Base-by-base conservation (phyloP, 2,888 invertebrate genomes). In the Limenitis camilla region DNA sequence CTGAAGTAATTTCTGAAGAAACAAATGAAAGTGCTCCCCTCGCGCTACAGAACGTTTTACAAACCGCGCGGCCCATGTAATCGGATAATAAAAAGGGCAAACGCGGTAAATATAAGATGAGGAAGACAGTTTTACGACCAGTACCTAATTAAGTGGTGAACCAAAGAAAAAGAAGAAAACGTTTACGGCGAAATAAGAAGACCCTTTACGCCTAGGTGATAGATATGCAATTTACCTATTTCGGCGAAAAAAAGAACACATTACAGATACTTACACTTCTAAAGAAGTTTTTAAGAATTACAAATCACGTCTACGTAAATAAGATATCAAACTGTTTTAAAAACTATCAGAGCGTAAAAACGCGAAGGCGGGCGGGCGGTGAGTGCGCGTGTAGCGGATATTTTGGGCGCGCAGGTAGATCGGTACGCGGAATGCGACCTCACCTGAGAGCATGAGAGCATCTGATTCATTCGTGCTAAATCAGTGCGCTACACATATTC, bases 61-160 rank as follows among this genome's bases (percentile, higher is more conserved):
- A 81, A 83, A 85, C 81, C 76, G 81, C 78, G 81, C 81, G 71
- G 84, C 85, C 84, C 82, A 80, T 81, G 86, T 87, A 86, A 87
- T 87, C 87, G 87, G 80, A 86, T 87, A 87, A 86, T 87, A 87
- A 87, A 87, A 87, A 86, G 87, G 87, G 86, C 86, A 83, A 86
- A 85, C 85, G 85, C 84, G 85, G 86, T 87, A 87, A 87, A 87
- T 87, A 87, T 86, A 85, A 86, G 87, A 87, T 86, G 87, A 87
- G 86, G 83, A 86, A 87, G 87, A 87, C 87, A 87, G 87, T 87
- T 87, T 87, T 87, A 87, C 87, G 87, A 87, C 77, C 83, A 74
- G 74, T 78, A 81, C 84, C 87, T 87, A 87, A 87, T 87, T 87
- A 87, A 87, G 87, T 81, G 86, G 86, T 81, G 81, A 84, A 80